Conservation (phyloP, 2,888 invertebrate species). For the Andrena marginata region DNA sequence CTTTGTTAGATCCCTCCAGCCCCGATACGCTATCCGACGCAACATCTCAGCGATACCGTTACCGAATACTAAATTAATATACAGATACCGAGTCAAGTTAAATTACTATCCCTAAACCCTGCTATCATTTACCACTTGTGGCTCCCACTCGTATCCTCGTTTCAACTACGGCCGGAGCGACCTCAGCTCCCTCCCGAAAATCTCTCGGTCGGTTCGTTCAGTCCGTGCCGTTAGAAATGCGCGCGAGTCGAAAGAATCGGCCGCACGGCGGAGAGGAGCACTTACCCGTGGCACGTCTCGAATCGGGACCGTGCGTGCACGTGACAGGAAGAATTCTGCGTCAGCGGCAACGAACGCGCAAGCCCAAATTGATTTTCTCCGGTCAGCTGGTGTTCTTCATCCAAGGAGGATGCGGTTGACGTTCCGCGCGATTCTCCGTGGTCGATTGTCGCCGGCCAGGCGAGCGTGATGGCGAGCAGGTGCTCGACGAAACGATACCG, state of each 20-base stretch:
- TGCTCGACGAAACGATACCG: constrained; percentile 9
- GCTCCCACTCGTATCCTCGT: too few relatives aligned
- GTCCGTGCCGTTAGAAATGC: not conserved
- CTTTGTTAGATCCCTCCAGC: too few relatives aligned
- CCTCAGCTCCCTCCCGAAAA: too few relatives aligned
- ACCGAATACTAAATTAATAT: too few relatives aligned
- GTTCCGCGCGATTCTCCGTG: constrained; percentile 25
- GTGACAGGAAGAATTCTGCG: not conserved
- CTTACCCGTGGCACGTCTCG: not conserved
- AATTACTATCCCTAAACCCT: too few relatives aligned
- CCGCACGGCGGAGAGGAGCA: not conserved
- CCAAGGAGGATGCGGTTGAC: constrained; percentile 35
- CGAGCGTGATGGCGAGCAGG: constrained; percentile 32
- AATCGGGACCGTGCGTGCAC: constrained; percentile 14
- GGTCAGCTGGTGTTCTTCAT: constrained; percentile 59
- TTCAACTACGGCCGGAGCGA: too few relatives aligned
- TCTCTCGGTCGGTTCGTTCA: too few relatives aligned
- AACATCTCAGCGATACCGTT: too few relatives aligned
- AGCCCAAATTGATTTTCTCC: constrained; percentile 72
- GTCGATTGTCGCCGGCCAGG: not conserved
- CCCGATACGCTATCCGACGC: too few relatives aligned
- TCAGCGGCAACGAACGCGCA: constrained; percentile 60
- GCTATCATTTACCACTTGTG: too few relatives aligned
- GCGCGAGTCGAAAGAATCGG: too few relatives aligned
- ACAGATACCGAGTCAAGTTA: too few relatives aligned